These are phyloP conservation scores for Caenorhabditis angaria DNA, from an alignment of 2,888 invertebrate species.

Conservation along the genomic window DNA sequence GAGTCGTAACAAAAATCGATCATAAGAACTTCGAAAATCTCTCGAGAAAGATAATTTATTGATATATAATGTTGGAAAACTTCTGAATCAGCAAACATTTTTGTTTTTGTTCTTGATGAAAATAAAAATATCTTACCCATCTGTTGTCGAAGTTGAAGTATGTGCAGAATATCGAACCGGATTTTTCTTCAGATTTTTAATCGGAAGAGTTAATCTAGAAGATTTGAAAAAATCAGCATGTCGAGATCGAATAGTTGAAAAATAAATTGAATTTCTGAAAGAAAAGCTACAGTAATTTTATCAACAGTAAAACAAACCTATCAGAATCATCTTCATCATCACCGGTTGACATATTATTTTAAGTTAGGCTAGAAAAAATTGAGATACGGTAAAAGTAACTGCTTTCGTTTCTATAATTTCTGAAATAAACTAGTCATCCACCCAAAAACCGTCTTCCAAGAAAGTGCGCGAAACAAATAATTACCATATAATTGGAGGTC, in stretches of 20 bases:
- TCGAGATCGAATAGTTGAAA: slow-evolving; percentile 36
- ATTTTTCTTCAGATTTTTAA: slow-evolving; percentile 27
- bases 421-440: background rate
- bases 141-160: slow-evolving; percentile 13
- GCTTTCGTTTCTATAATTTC: background rate
- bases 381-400: background rate
- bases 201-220: slow-evolving; percentile 18
- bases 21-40: slow-evolving; percentile 71
- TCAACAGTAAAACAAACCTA: background rate
- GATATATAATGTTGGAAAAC: slow-evolving; percentile 76
- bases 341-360: slow-evolving; percentile 14
- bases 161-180: slow-evolving; percentile 28
- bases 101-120: background rate
- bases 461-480: slow-evolving; percentile 4
- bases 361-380: background rate
- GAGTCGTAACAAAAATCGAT: slow-evolving; percentile 72
- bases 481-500: slow-evolving; percentile 4
- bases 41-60: slow-evolving; percentile 79
- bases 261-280: slow-evolving; percentile 38
- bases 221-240: slow-evolving; percentile 32
- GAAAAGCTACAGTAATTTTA: background rate
- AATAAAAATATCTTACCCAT: background rate
- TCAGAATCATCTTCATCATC: slow-evolving; percentile 30
- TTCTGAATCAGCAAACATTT: slow-evolving; percentile 45
- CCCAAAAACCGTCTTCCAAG: slow-evolving; percentile 1